phyloP scores from a whole-genome alignment of 2,797 vertebrate genomes.

The Eutrigla gurnardus region DNA sequence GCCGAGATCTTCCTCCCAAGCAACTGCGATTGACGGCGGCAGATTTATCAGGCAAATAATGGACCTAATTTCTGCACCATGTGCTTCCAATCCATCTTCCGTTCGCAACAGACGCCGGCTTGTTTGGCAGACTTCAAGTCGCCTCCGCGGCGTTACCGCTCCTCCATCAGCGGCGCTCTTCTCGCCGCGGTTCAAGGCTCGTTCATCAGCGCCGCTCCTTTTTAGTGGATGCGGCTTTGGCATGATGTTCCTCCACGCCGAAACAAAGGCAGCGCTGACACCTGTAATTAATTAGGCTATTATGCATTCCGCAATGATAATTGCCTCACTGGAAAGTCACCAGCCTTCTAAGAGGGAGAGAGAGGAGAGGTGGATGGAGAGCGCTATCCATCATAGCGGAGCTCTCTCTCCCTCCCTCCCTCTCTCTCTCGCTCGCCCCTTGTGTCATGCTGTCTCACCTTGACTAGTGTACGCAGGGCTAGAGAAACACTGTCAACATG shows the following conservation, averaged over 20 bases:
- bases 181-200: constrained; percentile 57
- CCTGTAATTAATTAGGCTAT: constrained; percentile 99
- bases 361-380: constrained; percentile 80
- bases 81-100: constrained; percentile 71
- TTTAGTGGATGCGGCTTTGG: constrained; percentile 86
- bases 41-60: constrained; percentile 74
- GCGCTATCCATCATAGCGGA: constrained; percentile 92
- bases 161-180: constrained; percentile 50
- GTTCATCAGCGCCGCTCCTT: constrained; percentile 79
- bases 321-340: constrained; percentile 99
- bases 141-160: constrained; percentile 17
- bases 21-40: constrained; percentile 43
- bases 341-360: constrained; percentile 88
- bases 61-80: constrained; percentile 64
- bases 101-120: constrained; percentile 37
- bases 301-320: constrained; percentile 99
- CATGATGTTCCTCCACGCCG: constrained; percentile 91
- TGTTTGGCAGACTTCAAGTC: constrained; percentile 65
- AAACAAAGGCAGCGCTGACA: constrained; percentile 96
- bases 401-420: constrained; percentile 14
- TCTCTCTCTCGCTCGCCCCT: constrained; percentile 50
- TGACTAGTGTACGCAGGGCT: constrained; percentile 82
- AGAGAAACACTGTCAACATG: constrained; percentile 81
- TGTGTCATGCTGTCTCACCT: constrained; percentile 88
- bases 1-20: constrained; percentile 58